These are phyloP conservation scores for Pipistrellus pygmaeus DNA, from an alignment of 2,797 vertebrate species.

Conservation along the genomic window DNA sequence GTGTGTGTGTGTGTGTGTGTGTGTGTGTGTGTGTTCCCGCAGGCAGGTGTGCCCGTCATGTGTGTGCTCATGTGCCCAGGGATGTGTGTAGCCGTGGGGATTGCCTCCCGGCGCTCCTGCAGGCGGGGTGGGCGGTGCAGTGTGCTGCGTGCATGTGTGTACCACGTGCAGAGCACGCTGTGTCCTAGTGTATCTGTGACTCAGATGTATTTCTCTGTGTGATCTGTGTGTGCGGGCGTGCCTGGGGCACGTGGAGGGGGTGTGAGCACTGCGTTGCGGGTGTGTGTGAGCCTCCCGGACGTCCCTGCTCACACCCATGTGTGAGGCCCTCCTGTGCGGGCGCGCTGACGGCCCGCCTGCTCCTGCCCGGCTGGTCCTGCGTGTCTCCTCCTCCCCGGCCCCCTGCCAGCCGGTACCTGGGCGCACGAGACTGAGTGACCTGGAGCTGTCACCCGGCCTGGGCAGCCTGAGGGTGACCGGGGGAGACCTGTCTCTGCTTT, in stretches of 20 bases:
- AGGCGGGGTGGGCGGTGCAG: accelerated
- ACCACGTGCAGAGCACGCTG: too few species aligned
- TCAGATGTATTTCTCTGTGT: neutral
- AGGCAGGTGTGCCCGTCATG: accelerated
- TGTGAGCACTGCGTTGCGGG: too few species aligned
- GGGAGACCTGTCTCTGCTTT: neutral
- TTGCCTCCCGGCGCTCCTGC: too few species aligned
- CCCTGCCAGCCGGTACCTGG: neutral
- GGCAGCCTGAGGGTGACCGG: neutral
- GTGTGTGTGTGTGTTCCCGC: too few species aligned
- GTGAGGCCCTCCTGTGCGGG: accelerated
- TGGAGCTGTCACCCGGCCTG: neutral
- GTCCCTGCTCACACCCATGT: accelerated
- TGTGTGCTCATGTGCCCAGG: neutral
- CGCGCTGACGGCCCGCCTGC: neutral
- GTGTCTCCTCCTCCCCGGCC: neutral
- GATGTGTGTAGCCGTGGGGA: neutral
- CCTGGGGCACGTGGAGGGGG: neutral
- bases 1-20: neutral
- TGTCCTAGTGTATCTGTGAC: neutral
- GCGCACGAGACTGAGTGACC: neutral
- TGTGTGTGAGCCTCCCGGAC: accelerated
- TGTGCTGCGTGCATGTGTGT: neutral
- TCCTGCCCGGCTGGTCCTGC: neutral
- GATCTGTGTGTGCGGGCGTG: neutral